These are phyloP conservation scores for Copsychus sechellarum DNA, from an alignment of 2,113 vertebrate genomes.

Conservation along the genomic window DNA sequence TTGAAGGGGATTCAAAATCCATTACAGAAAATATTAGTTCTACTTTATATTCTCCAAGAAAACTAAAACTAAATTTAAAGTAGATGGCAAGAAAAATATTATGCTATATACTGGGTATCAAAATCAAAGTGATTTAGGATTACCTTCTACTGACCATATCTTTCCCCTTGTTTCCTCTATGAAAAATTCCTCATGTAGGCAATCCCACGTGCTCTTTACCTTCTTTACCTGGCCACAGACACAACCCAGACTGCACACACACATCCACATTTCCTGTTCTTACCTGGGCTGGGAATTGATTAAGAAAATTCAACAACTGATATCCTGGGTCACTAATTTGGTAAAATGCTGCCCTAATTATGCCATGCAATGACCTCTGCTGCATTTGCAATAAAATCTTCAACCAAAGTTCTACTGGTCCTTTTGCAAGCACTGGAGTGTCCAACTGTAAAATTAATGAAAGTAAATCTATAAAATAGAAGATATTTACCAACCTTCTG, in stretches of 20 bases:
- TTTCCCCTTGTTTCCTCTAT: background rate
- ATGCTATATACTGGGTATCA: background rate
- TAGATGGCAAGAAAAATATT: background rate
- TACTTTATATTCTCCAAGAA: background rate
- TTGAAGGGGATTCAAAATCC: background rate
- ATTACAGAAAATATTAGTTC: background rate
- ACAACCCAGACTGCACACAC: background rate
- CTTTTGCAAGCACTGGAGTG: slow-evolving; percentile 79
- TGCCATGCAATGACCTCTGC: slow-evolving; percentile 80
- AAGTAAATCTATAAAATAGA: background rate
- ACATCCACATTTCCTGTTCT: background rate
- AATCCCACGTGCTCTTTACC: background rate
- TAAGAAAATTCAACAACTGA: slow-evolving; percentile 80
- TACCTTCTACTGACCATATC: background rate
- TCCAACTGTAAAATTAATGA: slow-evolving; percentile 76
- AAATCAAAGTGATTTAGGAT: background rate
- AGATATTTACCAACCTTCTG: background rate
- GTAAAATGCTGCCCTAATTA: slow-evolving; percentile 80
- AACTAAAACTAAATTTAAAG: background rate
- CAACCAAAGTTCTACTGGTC: slow-evolving; percentile 86
- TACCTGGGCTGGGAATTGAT: slow-evolving; percentile 86
- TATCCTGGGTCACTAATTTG: slow-evolving; percentile 81
- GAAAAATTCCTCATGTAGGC: background rate
- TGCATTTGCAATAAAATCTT: slow-evolving; percentile 76
- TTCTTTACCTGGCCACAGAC: background rate